These are phyloP conservation scores for Dissostichus mawsoni DNA, from an alignment of 2,113 vertebrate genomes.

Conservation along the genomic window DNA sequence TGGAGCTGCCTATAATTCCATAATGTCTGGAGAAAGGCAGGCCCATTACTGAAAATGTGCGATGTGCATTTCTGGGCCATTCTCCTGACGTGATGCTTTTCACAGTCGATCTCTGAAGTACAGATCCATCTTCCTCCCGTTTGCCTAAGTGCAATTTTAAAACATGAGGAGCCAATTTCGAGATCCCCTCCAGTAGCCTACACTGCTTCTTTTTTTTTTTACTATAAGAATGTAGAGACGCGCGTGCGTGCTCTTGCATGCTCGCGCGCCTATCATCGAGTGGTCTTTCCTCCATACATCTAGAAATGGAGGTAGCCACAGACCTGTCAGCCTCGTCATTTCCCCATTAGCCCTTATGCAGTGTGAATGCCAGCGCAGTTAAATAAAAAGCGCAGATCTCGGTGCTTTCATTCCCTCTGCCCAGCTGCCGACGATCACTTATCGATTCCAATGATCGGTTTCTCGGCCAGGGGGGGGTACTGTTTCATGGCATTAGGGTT, in stretches of 20 bases:
- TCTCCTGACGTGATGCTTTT: conserved; percentile 37
- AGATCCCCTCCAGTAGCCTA: not conserved
- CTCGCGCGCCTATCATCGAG: conserved; percentile 29
- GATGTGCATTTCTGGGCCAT: conserved; percentile 31
- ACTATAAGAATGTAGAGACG: conserved; percentile 61
- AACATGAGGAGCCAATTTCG: not conserved
- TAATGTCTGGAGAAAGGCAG: conserved; percentile 36
- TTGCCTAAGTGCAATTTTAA: conserved; percentile 23
- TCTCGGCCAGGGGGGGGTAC: conserved; percentile 54
- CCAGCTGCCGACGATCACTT: conserved; percentile 64
- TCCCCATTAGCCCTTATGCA: conserved; percentile 39
- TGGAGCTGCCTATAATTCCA: conserved; percentile 41
- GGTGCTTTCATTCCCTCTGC: conserved; percentile 35
- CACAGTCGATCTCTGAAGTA: conserved; percentile 15
- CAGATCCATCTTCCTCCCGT: not conserved
- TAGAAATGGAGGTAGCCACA: conserved; percentile 60
- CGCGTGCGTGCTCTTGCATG: conserved; percentile 31
- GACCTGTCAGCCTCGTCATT: conserved; percentile 56
- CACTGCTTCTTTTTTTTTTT: conserved; percentile 18
- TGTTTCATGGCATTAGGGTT: conserved; percentile 52
- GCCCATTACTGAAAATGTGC: conserved; percentile 53
- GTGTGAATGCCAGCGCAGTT: conserved; percentile 37
- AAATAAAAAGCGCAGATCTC: conserved; percentile 41
- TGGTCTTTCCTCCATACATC: conserved; percentile 56
- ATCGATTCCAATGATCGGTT: conserved; percentile 70